Evolutionary conservation across 2,113 vertebrate species (phyloP), one percentile per base, ranked within the genome.

Genomic region (Oreotrochilus melanogaster): DNA sequence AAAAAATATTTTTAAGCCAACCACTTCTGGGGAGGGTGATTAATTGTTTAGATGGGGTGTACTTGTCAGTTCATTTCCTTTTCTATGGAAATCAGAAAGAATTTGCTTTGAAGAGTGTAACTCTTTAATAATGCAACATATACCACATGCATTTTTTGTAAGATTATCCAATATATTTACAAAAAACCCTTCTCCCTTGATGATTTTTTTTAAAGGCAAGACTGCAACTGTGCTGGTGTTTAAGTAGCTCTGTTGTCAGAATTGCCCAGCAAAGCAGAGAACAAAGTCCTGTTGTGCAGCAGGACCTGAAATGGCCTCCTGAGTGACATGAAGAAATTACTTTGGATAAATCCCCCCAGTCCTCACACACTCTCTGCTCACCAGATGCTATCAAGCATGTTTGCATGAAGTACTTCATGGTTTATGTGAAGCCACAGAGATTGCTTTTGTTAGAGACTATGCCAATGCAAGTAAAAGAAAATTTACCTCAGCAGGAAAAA

Each of bases 91-190:
- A 60, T n/a, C 7, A 60, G 84, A 70, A 13, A 62, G 12, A 74
- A 81, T 56, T 71, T 81, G 4, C 28, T 67, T 78, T 78, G 17
- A 27, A 73, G 7, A 53, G 10, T 39, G 11, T n/a, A 72, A 48
- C 12, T 39, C 71, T 67, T 6, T 53, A 64, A 72, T 9, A 37
- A 24, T 30, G 62, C 17, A 66, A 37, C 7, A 25, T 25, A 25
- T 2, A 48, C 5, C 7, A 30, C 0, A 0, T 37, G 7, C 19
- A 5, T 6, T 58, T 61, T 88, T 94, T 60, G 7, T 50, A 56
- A 33, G 25, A 54, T 5, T 71, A 28, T 51, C 5, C 11, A 58
- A 78, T 39, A 15, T 0, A 48, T 78, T 78, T 70, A 21, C 89
- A 89, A 86, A 73, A 53, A 70, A 82, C 81, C 14, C 2, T 24